phyloP scores from a whole-genome alignment of 2,888 invertebrate species.

The Mechanitis mazaeus region DNA sequence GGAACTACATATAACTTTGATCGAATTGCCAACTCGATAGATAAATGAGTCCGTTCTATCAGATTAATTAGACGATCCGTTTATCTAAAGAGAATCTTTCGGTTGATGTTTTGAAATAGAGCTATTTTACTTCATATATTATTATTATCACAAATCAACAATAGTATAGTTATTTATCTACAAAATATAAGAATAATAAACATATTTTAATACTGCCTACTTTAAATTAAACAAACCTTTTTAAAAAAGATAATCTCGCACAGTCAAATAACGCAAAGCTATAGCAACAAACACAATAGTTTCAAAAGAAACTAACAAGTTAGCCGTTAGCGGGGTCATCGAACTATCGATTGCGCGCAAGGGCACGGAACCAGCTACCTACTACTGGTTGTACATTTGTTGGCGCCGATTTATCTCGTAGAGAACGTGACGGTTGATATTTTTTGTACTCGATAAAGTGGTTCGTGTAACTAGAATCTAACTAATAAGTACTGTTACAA shows the following conservation, averaged over 20 bases:
- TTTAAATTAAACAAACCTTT: no score
- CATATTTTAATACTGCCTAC: no score
- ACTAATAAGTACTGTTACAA: no score
- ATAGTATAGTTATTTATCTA: no score
- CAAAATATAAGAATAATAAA: no score
- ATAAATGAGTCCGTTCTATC: background rate
- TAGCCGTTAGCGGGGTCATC: conserved; percentile 43
- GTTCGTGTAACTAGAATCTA: no score
- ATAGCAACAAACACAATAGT: conserved; percentile 14
- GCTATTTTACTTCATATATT: no score
- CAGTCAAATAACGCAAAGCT: conserved; percentile 14
- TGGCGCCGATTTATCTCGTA: background rate
- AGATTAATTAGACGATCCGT: no score
- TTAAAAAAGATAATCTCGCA: background rate
- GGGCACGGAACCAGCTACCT: conserved; percentile 17
- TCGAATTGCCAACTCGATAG: background rate
- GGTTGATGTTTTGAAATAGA: no score
- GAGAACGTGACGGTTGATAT: conserved; percentile 1
- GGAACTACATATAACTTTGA: background rate
- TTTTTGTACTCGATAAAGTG: no score
- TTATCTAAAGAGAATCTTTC: no score
- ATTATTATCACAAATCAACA: no score
- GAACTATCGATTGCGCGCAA: conserved; percentile 50
- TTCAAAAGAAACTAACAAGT: conserved; percentile 44
- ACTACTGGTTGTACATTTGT: background rate